Evolutionary conservation across 2,888 invertebrate species (phyloP).

Genomic region (Drosophila pegasa): DNA sequence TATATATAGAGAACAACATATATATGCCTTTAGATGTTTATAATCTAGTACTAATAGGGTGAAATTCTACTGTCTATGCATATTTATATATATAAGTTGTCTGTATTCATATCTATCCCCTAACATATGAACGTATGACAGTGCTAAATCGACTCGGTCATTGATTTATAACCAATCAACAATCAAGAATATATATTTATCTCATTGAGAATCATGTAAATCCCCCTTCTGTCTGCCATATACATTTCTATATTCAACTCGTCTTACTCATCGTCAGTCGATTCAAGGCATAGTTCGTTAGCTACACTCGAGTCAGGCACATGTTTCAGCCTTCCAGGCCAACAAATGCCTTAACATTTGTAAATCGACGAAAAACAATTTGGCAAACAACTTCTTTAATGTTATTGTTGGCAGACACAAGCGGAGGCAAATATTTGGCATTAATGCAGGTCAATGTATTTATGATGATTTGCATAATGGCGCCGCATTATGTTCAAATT

Average conservation of each 20-base stretch:
- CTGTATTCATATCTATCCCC: no score
- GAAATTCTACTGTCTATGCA: no score
- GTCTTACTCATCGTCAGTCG: not conserved
- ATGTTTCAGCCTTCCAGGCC: constrained; percentile 2
- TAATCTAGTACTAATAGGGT: no score
- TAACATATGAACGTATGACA: no score
- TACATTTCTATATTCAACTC: not conserved
- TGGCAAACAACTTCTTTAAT: not conserved
- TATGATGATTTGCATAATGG: constrained; percentile 67
- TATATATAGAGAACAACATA: no score
- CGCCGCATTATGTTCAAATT: constrained; percentile 57
- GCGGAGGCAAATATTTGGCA: constrained; percentile 16
- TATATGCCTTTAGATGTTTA: no score
- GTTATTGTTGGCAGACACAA: not conserved
- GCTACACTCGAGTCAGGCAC: not conserved
- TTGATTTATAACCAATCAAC: not conserved
- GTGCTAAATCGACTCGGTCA: not conserved
- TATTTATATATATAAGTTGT: no score
- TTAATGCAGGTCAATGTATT: constrained; percentile 71
- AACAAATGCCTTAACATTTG: not conserved
- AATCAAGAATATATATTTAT: not conserved
- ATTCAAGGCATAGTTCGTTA: not conserved
- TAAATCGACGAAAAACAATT: not conserved
- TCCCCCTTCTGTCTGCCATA: not conserved
- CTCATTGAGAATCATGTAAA: no score